Evolutionary conservation across 2,888 invertebrate genomes (phyloP), one percentile per base, ranked within the genome.

Genomic region (Cacoxenus indagator): DNA sequence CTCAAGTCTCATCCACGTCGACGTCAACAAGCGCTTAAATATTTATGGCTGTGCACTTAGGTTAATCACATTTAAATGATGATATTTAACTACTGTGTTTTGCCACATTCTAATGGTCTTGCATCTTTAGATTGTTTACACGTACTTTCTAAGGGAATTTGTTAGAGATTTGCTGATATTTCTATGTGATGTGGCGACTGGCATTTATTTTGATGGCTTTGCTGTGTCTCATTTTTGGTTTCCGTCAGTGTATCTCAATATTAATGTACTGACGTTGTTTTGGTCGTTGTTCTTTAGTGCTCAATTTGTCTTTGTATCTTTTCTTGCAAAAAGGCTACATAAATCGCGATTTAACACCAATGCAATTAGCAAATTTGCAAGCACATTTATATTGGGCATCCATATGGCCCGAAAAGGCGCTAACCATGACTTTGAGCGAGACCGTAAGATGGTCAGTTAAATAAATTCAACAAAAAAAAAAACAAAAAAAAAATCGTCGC

Each of bases 11-110:
- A 17, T 48, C 65, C 51, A 70, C 68, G 67, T 68, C 48, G 29
- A 67, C 67, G 54, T 55, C 51, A 69, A 68, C 68, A 62, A 73
- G 72, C 76, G 78, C 73, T 82, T 80, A 80, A 83, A 83, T 80
- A 83, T 83, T 82, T 80, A 80, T 80, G 82, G 74, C 81, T 82
- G 78, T 82, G 82, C 82, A 83, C 81, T 80, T 83, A 80, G 80
- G 74, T 82, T 83, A 80, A 80, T 83, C 82, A 76, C 80, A 75
- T 75, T 78, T 67, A 82, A 82, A 74, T 74, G 80, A 75, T 75
- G 74, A 76, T 75, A 65, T 59, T 69, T 75, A 73, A 74, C 78
- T 74, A 71, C 69, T 69, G 19, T 71, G 68, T 70, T 45, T 27
- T 67, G 51, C 68, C 67, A 67, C 75, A 76, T 76, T 81, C 77